Evolutionary conservation across 2,888 invertebrate genomes (phyloP), one percentile per base, ranked within the genome.

Genomic region (Metopia argyrocephala): DNA sequence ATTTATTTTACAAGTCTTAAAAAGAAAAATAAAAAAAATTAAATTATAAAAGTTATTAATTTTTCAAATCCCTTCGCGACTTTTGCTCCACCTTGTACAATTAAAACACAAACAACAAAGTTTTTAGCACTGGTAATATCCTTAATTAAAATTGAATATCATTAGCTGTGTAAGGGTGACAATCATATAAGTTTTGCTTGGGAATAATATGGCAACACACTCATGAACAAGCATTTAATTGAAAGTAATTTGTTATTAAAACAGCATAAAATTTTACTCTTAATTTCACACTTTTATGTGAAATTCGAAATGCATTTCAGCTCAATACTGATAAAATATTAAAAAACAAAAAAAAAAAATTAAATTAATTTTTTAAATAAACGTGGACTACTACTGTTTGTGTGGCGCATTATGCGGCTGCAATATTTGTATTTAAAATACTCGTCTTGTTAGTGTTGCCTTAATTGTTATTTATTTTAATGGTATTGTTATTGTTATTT

Each of bases 201-300:
- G n/a, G n/a, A 31, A 31, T 12, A 12, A 31, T 31, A 31, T 0
- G 1, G 31, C 31, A 38, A 38, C 7, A 38, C 3, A 38, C 38
- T 12, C 31, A 31, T 12, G 0, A 9, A 38, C 38, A 38, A 9
- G 15, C 3, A 38, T 38, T 38, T 65, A 65, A 65, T 57, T 57
- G 38, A n/a, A 38, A 48, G 31, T 64, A 64, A 73, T 73, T 56
- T 64, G 50, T 65, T 65, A 48, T 57, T 25, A 70, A 74, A 65
- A 65, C 23, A 65, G 38, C 9, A 38, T 38, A 38, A 38, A 38
- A 38, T 48, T 48, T 38, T 57, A 62, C 56, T 31, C 18, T 65
- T 31, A 65, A 38, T 57, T 56, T 70, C 20, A 50, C 65, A 54
- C 31, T 52, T 52, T 7, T 52, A 38, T 66, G 65, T 23, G 31